Percentiles rank a stretch among this genome's conserved stretches.
phyloP scores from a whole-genome alignment of 2,113 vertebrate species.

The Ciconia boyciana region DNA sequence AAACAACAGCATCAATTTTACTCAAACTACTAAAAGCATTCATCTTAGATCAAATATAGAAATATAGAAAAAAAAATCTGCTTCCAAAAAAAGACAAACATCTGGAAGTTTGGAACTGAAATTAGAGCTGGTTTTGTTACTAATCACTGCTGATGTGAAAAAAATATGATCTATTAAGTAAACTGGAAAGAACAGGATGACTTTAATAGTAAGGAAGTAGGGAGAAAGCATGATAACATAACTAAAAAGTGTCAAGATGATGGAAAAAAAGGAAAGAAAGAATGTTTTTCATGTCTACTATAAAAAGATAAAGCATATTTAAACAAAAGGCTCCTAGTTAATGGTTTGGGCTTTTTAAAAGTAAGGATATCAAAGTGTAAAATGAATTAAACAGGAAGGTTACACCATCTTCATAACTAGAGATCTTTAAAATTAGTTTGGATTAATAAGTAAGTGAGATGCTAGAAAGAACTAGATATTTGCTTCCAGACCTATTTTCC shows the following conservation, averaged over 20 bases:
- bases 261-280: background rate
- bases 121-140: background rate
- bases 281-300: background rate
- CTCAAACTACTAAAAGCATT: background rate
- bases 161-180: background rate
- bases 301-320: background rate
- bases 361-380: background rate
- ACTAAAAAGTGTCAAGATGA: background rate
- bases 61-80: background rate
- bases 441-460: background rate
- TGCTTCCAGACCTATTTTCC: background rate
- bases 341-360: background rate
- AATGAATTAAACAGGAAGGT: background rate
- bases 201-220: background rate
- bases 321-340: background rate
- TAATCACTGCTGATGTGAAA: background rate
- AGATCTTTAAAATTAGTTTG: background rate
- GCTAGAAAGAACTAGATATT: background rate
- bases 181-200: background rate
- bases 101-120: background rate
- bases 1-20: background rate
- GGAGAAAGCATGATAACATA: background rate
- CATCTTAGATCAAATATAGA: background rate
- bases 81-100: background rate
- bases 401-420: background rate